These are phyloP conservation scores for Myoxocephalus aenaeus DNA, from an alignment of 2,797 vertebrate genomes.

Conservation along the genomic window DNA sequence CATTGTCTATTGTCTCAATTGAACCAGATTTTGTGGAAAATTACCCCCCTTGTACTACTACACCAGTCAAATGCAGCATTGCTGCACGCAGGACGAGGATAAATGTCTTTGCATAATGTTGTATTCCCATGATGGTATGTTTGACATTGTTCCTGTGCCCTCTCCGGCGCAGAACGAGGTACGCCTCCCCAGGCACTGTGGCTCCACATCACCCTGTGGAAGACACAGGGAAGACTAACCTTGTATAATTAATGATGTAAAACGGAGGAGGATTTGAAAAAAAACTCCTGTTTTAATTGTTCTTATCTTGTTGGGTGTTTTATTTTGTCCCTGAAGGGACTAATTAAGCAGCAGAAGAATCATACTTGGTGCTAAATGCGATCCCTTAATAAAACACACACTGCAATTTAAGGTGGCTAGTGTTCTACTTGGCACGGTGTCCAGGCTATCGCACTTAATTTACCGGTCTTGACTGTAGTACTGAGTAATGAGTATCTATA, in stretches of 20 bases:
- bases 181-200: constrained; percentile 54
- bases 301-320: constrained; percentile 72
- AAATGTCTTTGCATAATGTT: constrained; percentile 67
- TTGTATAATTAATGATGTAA: constrained; percentile 80
- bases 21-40: constrained; percentile 53
- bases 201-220: constrained; percentile 59
- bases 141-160: constrained; percentile 79
- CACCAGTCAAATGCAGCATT: constrained; percentile 30
- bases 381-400: constrained; percentile 74
- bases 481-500: constrained; percentile 34
- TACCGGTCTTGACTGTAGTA: constrained; percentile 26
- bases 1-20: constrained; percentile 43
- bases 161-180: constrained; percentile 54
- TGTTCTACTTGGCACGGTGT: constrained; percentile 33
- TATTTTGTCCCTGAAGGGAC: constrained; percentile 70
- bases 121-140: constrained; percentile 64
- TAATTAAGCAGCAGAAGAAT: constrained; percentile 68
- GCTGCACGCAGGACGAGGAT: constrained; percentile 50
- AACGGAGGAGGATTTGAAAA: constrained; percentile 59
- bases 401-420: constrained; percentile 51
- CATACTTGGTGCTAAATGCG: constrained; percentile 57
- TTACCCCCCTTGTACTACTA: constrained; percentile 35
- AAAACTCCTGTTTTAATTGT: constrained; percentile 71
- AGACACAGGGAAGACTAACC: constrained; percentile 67
- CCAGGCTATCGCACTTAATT: constrained; percentile 22